Percentiles rank a stretch among this genome's conserved stretches.
Conservation (phyloP, 2,797 vertebrate genomes). For the Masticophis lateralis region DNA sequence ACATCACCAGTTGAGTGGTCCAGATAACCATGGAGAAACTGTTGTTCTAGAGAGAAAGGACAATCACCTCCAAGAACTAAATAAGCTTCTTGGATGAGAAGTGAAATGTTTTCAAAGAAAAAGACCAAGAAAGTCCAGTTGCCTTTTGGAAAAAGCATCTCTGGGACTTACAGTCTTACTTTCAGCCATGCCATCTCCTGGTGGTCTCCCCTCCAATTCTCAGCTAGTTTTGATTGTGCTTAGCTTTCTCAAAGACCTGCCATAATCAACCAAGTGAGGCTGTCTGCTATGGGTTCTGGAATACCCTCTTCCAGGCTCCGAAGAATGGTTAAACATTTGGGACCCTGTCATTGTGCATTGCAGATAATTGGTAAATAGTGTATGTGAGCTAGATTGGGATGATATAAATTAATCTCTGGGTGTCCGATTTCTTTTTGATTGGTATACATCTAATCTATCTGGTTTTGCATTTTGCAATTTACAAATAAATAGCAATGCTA, state of each 20-base stretch:
- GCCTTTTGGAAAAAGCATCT: background rate
- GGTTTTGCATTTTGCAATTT: background rate
- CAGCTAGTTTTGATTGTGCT: background rate
- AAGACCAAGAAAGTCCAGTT: background rate
- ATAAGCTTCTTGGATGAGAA: background rate
- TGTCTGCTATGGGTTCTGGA: background rate
- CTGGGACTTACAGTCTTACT: background rate
- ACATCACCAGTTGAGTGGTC: background rate
- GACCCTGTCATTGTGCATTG: background rate
- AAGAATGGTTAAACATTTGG: background rate
- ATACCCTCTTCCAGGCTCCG: background rate
- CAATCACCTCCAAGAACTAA: background rate
- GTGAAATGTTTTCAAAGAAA: background rate
- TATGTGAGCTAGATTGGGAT: background rate
- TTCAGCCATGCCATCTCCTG: background rate
- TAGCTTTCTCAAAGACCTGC: background rate
- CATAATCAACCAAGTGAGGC: background rate
- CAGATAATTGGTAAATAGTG: background rate
- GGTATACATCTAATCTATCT: background rate
- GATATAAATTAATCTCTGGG: background rate
- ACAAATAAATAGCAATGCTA: background rate
- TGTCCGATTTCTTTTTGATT: background rate
- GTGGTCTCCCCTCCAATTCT: background rate
- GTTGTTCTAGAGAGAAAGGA: background rate
- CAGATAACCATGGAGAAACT: background rate